A percentile compares a stretch with the other conserved stretches of the same genome.
These are phyloP conservation scores for Coelopa frigida DNA, from an alignment of 1,140 invertebrate species.

Conservation along the genomic window DNA sequence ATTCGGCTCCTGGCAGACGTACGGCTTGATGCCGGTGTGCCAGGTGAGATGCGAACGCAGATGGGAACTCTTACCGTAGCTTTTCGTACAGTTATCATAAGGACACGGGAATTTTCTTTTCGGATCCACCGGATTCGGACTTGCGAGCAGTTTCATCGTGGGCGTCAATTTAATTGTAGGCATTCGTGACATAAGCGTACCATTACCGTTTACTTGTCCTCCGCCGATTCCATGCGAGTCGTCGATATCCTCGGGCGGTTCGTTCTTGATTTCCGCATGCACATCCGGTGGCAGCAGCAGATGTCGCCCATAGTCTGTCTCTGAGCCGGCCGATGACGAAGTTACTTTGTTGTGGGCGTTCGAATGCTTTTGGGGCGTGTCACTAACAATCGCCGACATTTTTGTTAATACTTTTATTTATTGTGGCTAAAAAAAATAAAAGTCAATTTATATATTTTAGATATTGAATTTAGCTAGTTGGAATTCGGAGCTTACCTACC, in stretches of 20 bases:
- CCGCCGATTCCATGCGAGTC: slow-evolving; percentile 3
- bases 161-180: slow-evolving; percentile 27
- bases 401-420: too few relatives aligned
- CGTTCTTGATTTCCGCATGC: slow-evolving; percentile 13
- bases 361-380: too few relatives aligned
- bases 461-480: too few relatives aligned
- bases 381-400: too few relatives aligned
- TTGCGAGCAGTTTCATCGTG: slow-evolving; percentile 28
- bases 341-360: too few relatives aligned
- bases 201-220: too few relatives aligned
- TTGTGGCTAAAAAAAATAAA: too few relatives aligned
- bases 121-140: slow-evolving; percentile 29
- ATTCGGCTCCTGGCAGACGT: slow-evolving; percentile 52
- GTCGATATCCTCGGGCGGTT: slow-evolving; percentile 10
- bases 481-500: too few relatives aligned
- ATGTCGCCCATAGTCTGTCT: too few relatives aligned
- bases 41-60: slow-evolving; percentile 40
- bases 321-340: too few relatives aligned
- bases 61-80: slow-evolving; percentile 42
- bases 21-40: slow-evolving; percentile 48
- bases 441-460: too few relatives aligned
- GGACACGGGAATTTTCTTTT: slow-evolving; percentile 38
- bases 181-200: not conserved
- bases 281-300: too few relatives aligned
- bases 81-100: slow-evolving; percentile 39